Evolutionary conservation across 2,888 invertebrate genomes (phyloP).

Genomic region (Nemoura dubitans): DNA sequence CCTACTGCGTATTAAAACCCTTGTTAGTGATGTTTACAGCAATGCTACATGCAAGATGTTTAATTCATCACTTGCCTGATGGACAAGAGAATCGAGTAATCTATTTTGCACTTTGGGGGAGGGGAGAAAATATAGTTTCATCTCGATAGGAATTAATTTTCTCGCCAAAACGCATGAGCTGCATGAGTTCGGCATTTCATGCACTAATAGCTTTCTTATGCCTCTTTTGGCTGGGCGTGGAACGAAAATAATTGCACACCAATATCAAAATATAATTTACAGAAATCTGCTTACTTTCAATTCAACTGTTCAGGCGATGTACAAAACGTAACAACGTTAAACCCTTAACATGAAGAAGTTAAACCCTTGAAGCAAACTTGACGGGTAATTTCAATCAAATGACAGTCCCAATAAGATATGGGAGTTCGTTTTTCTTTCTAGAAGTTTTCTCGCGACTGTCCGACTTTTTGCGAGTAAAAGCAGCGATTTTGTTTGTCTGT

Average conservation of each 20-base stretch:
- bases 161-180: too few species aligned
- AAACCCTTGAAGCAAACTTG: background rate
- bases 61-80: background rate
- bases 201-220: too few species aligned
- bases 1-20: background rate
- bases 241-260: too few species aligned
- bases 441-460: background rate
- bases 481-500: background rate
- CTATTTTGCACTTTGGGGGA: background rate
- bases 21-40: background rate
- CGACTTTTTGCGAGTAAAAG: too few species aligned
- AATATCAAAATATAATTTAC: too few species aligned
- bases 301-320: background rate
- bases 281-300: background rate
- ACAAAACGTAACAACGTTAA: too few species aligned
- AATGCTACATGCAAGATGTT: background rate
- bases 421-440: background rate
- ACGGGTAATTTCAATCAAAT: background rate
- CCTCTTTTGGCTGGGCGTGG: too few species aligned
- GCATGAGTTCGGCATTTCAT: too few species aligned
- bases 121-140: background rate
- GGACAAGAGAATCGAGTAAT: background rate
- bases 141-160: background rate
- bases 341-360: background rate
- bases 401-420: background rate